Base-by-base conservation (phyloP, 2,888 invertebrate species). In the Lissocephala sabroskyi region DNA sequence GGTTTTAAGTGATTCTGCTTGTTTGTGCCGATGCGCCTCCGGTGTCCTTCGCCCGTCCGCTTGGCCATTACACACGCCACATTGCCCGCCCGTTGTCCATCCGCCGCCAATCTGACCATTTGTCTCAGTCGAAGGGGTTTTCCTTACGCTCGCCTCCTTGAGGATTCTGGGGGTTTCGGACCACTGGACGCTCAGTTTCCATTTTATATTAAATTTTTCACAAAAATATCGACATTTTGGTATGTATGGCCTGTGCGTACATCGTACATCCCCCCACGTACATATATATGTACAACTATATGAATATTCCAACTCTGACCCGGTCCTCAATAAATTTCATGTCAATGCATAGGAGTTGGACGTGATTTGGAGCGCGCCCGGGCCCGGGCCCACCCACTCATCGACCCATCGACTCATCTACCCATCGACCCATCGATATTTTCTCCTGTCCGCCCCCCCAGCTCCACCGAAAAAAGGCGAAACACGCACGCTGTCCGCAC, bases 271-370 rank as follows among this genome's bases (percentile, higher is more conserved):
- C n/a, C n/a, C n/a, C n/a, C 40, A 26, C 37, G 33, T 40, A 41
- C 41, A 42, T 46, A 46, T 40, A 46, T 44, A 49, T 68, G 58
- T 68, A 66, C 66, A 54, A 65, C 66, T 62, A 56, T 56, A 71
- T 71, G 71, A 71, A 71, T 71, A 71, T 62, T 71, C 52, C 67
- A 75, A 75, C 71, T 74, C 53, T 71, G 71, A 73, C 71, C 71
- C 67, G 61, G n/a, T 63, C 55, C 63, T 63, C 61, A 59, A 73
- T 73, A 73, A 73, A 73, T 73, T 63, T 55, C 51, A 48, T 41
- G 55, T 44, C 48, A 61, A 59, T 55, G 61, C 67, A 65, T 59
- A 58, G 9, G 62, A 70, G 54, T 67, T 50, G 67, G 75, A 73
- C 71, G 71, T 73, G 71, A 73, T 73, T 73, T 73, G 5, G 14